phyloP scores from a whole-genome alignment of 2,113 vertebrate species.

The Paradoxurus hermaphroditus region DNA sequence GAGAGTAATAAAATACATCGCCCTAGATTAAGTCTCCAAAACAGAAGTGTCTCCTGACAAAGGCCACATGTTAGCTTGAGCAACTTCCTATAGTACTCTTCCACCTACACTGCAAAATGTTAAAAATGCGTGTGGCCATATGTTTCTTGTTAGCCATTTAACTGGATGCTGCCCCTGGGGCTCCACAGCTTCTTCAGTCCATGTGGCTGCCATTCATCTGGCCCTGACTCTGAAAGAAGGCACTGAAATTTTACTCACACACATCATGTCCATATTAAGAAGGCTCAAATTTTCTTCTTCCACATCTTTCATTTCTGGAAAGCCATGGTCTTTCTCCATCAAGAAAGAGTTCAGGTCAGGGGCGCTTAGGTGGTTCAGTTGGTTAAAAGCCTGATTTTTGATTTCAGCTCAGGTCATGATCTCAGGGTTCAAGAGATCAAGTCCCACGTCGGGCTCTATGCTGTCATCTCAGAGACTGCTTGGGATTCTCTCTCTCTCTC shows the following conservation, averaged over 20 bases:
- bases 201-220: accelerated
- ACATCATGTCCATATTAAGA: neutral
- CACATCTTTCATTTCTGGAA: neutral
- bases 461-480: no score
- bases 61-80: neutral
- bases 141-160: neutral
- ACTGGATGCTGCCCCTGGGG: neutral
- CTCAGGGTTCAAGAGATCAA: no score
- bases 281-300: neutral
- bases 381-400: no score
- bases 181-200: neutral
- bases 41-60: neutral
- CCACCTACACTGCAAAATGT: neutral
- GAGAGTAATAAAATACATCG: neutral
- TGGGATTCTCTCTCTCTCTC: no score
- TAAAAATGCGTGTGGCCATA: neutral
- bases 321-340: neutral
- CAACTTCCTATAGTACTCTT: neutral
- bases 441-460: no score
- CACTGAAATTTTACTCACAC: neutral
- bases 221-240: neutral
- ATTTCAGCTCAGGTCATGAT: no score
- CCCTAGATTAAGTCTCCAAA: accelerated
- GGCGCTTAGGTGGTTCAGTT: neutral
- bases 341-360: neutral